Percentiles rank a stretch among this genome's conserved stretches.
Conservation (phyloP, 2,113 vertebrate species). For the Mobula hypostoma region DNA sequence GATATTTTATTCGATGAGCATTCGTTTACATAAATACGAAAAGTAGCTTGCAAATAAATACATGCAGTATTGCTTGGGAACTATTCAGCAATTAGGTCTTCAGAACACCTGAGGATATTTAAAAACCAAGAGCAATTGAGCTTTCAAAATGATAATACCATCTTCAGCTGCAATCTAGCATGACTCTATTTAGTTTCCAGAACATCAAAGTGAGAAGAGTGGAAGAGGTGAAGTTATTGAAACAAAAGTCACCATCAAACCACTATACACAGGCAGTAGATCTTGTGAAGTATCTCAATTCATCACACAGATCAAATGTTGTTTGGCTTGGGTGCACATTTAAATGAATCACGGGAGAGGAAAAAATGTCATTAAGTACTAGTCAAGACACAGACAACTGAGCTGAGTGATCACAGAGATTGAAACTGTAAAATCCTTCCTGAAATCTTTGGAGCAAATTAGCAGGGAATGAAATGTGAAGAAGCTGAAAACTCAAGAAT, state of each 20-base stretch:
- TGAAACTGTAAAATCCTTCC: not conserved
- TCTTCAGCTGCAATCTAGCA: not conserved
- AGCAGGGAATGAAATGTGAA: not conserved
- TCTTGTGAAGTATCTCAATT: not conserved
- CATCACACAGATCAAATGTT: not conserved
- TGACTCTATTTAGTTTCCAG: not conserved
- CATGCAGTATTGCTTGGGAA: not conserved
- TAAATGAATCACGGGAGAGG: not conserved
- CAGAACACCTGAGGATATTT: not conserved
- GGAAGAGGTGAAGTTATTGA: not conserved
- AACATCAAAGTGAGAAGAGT: constrained; percentile 6
- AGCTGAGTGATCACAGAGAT: not conserved
- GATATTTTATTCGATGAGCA: not conserved
- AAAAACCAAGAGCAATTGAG: not conserved
- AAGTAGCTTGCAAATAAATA: not conserved
- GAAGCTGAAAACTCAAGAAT: not conserved
- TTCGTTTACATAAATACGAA: not conserved
- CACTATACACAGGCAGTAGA: not conserved
- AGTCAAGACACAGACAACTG: not conserved
- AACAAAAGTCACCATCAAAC: not conserved
- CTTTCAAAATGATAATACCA: not conserved
- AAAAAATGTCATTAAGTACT: not conserved
- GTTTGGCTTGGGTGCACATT: not conserved
- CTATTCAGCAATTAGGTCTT: not conserved
- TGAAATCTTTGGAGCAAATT: not conserved